Evolutionary conservation across 2,888 invertebrate species (phyloP).

Genomic region (Eupsilia transversa): DNA sequence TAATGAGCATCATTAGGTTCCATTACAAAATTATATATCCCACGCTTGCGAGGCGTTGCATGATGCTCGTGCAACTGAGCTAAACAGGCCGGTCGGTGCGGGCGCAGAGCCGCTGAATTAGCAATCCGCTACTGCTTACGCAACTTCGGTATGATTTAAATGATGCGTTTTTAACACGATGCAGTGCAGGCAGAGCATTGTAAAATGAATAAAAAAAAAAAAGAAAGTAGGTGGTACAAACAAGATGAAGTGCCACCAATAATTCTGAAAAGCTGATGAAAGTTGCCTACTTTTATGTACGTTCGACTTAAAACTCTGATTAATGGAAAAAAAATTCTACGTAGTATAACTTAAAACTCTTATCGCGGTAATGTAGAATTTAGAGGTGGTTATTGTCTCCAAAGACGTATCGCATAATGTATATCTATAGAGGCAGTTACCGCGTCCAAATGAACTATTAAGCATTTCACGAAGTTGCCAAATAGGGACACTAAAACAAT

Average conservation of each 20-base stretch:
- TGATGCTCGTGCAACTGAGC: conserved; percentile 17
- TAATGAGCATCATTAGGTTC: conserved; percentile 49
- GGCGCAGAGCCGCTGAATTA: conserved; percentile 27
- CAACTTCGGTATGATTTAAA: conserved; percentile 21
- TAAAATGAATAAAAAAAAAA: no score
- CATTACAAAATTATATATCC: conserved; percentile 56
- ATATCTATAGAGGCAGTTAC: background rate
- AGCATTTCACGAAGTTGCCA: conserved; percentile 30
- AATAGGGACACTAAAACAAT: conserved; percentile 26
- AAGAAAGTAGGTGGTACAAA: no score
- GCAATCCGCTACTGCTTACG: conserved; percentile 32
- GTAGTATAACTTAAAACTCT: no score
- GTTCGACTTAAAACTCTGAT: background rate
- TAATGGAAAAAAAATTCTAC: background rate
- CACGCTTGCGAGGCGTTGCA: conserved; percentile 38
- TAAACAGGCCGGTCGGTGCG: conserved; percentile 12
- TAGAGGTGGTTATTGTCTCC: background rate
- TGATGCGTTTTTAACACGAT: conserved; percentile 5
- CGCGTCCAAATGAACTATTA: conserved; percentile 4
- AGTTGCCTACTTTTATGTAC: background rate
- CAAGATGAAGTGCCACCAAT: no score
- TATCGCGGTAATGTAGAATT: background rate
- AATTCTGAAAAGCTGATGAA: background rate
- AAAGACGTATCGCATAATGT: background rate
- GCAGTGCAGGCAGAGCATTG: background rate